Evolutionary conservation across 2,113 vertebrate genomes (phyloP).

Genomic region (Lepisosteus oculatus): DNA sequence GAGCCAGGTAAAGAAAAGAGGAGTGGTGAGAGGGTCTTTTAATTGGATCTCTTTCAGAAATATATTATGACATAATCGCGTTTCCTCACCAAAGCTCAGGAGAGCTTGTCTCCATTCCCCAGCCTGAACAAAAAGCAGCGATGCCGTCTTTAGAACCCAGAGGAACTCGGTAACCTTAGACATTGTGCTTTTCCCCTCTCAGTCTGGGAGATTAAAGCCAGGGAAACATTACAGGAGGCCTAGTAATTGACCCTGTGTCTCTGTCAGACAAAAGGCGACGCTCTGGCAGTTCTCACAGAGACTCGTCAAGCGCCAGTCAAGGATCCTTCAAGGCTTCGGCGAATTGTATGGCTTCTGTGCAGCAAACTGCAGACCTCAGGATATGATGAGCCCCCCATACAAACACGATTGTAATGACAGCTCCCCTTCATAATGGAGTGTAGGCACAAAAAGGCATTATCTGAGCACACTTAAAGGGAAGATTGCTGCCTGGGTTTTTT

Average conservation of each 20-base stretch:
- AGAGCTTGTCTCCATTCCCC: slow-evolving; percentile 53
- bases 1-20: slow-evolving; percentile 15
- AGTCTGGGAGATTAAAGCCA: slow-evolving; percentile 70
- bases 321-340: slow-evolving; percentile 63
- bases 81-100: slow-evolving; percentile 65
- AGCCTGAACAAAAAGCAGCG: slow-evolving; percentile 57
- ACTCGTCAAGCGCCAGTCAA: slow-evolving; percentile 47
- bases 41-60: slow-evolving; percentile 69
- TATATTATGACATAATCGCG: slow-evolving; percentile 75
- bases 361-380: slow-evolving; percentile 71
- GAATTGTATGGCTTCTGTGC: slow-evolving; percentile 70
- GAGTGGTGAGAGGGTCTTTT: slow-evolving; percentile 40
- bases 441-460: slow-evolving; percentile 49
- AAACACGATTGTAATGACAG: slow-evolving; percentile 61
- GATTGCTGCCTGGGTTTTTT: slow-evolving; percentile 45
- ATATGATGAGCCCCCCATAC: slow-evolving; percentile 68
- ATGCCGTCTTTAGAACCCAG: slow-evolving; percentile 69
- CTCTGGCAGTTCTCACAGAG: slow-evolving; percentile 62
- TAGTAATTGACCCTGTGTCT: slow-evolving; percentile 53
- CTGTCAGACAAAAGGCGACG: slow-evolving; percentile 60
- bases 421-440: slow-evolving; percentile 58
- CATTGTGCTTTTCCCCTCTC: slow-evolving; percentile 64
- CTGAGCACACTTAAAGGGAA: slow-evolving; percentile 54
- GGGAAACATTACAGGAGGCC: slow-evolving; percentile 71
- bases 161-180: slow-evolving; percentile 67